phyloP scores from a whole-genome alignment of 2,113 vertebrate species.

The Ophthalmotilapia sp. region DNA sequence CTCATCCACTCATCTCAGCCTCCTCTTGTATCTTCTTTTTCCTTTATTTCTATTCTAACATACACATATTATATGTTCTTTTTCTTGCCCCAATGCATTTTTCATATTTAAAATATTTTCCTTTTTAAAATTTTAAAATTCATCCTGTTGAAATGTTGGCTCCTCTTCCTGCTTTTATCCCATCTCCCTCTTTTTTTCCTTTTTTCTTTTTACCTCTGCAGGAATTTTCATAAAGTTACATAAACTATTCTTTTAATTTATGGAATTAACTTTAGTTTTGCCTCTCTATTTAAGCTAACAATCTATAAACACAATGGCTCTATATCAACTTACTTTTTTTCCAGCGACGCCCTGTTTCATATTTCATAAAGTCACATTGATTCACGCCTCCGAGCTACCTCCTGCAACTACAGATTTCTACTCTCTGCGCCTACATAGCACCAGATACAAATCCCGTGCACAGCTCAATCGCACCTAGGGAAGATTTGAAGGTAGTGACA shows the following conservation, averaged over 20 bases:
- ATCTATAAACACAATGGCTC: background rate
- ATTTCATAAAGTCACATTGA: constrained; percentile 6
- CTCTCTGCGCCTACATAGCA: constrained; percentile 11
- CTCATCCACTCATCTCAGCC: background rate
- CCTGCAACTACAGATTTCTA: background rate
- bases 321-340: background rate
- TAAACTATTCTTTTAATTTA: background rate
- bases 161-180: background rate
- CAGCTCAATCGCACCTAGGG: background rate
- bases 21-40: background rate
- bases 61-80: background rate
- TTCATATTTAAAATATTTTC: background rate
- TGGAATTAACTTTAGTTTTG: background rate
- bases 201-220: rapidly evolving
- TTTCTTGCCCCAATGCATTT: background rate
- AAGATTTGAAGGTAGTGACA: background rate
- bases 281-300: background rate
- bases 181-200: background rate
- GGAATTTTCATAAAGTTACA: background rate
- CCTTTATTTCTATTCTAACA: background rate
- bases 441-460: background rate
- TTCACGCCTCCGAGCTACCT: background rate
- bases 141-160: background rate
- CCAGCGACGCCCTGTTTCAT: background rate
- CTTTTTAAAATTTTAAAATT: background rate